A percentile compares a stretch with the other conserved stretches of the same genome.
Conservation (phyloP, 92 coral and sea anemone species). For the Bergia sp. region DNA sequence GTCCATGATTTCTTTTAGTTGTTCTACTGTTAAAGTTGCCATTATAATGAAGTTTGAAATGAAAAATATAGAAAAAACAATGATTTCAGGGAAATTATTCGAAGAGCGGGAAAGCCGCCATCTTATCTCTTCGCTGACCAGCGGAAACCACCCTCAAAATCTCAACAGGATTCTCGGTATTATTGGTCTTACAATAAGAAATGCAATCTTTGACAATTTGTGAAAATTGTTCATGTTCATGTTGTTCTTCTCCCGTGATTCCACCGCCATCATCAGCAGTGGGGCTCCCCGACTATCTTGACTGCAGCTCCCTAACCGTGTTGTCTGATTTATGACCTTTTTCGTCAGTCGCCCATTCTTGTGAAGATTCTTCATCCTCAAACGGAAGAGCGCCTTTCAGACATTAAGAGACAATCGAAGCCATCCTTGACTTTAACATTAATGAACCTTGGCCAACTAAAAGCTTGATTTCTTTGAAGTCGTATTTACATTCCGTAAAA, state of each 20-base stretch:
- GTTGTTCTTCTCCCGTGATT: not conserved
- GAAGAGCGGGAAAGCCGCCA: too few relatives aligned
- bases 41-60: too few relatives aligned
- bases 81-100: too few relatives aligned
- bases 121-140: too few relatives aligned
- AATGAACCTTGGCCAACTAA: constrained; percentile 60
- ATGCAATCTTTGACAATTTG: constrained; percentile 30
- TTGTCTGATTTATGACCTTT: too few relatives aligned
- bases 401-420: constrained; percentile 36
- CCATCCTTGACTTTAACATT: constrained; percentile 44
- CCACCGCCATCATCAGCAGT: not conserved
- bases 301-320: too few relatives aligned
- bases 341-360: constrained; percentile 4
- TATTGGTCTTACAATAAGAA: constrained; percentile 15
- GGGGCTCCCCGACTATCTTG: not conserved
- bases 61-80: too few relatives aligned
- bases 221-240: not conserved
- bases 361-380: constrained; percentile 13
- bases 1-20: too few relatives aligned
- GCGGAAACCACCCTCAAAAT: constrained; percentile 34
- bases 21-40: too few relatives aligned
- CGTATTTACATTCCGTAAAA: too few relatives aligned
- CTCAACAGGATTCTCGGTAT: constrained; percentile 41
- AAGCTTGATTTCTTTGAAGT: constrained; percentile 53
- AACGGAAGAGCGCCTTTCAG: not conserved